Evolutionary conservation across 2,888 invertebrate genomes (phyloP), one percentile per base, ranked within the genome.

Genomic region (Mythimna lalbum): DNA sequence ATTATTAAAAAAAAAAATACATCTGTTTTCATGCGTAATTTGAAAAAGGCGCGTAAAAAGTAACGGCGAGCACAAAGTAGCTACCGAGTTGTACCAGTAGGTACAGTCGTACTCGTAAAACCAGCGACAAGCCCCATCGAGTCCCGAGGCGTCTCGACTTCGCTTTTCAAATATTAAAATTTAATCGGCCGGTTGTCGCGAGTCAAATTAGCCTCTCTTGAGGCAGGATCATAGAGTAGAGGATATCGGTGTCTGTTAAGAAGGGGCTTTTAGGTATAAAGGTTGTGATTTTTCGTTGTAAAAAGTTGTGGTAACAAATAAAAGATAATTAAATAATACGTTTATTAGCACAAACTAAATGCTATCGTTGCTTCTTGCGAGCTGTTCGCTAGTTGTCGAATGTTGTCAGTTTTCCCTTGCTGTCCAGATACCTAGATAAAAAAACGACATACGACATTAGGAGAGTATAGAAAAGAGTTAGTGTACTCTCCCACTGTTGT

Each of bases 131-230:
- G 89, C 93, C 93, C 93, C 90, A 90, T 88, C 82, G 91, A 90
- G 89, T 91, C 90, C 68, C 81, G 81, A 70, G 82, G 89, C 88
- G 87, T 91, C 93, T 92, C 91, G 90, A 89, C 88, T 88, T 88
- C 92, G 91, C 93, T 95, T 93, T 94, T 96, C 96, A 96, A 96
- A 96, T 96, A 96, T 96, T 96, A 96, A 96, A 96, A 96, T 96
- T 96, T 96, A 96, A 96, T 96, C 96, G 96, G 91, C 89, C 89
- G 93, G 94, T 95, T 96, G 96, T 96, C 96, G 96, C 96, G 93
- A 94, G 94, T 94, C 95, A 91, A 96, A 96, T 96, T 96, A 96
- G 95, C 89, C 92, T 88, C 94, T 93, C 94, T 90, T 91, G 93
- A 94, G 95, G 92, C 91, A 94, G 88, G 78, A 79, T 2, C 90